Evolutionary conservation across 2,113 vertebrate genomes (phyloP).

Genomic region (Trogon surrucura): DNA sequence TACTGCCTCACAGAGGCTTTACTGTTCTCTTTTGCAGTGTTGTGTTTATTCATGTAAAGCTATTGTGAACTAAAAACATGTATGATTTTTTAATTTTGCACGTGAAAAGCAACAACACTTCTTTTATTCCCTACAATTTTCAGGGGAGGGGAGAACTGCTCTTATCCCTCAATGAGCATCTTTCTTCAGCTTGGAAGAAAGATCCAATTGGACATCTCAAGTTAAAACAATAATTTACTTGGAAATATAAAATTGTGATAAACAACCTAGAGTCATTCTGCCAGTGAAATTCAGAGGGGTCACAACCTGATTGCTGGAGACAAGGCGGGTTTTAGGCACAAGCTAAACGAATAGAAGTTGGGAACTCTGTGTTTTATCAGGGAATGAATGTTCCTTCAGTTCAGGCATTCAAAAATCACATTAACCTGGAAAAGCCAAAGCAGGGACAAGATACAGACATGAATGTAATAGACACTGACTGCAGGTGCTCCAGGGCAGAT

Average conservation of each 20-base stretch:
- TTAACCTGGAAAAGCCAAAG: slow-evolving; percentile 60
- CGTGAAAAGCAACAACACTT: not conserved
- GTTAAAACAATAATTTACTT: slow-evolving; percentile 1
- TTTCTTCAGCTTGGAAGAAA: not conserved
- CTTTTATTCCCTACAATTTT: not conserved
- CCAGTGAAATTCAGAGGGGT: not conserved
- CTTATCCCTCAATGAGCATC: accelerated
- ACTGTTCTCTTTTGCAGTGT: not conserved
- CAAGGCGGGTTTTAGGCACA: not conserved
- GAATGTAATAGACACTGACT: slow-evolving; percentile 1
- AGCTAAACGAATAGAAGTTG: not conserved
- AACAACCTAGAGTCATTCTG: not conserved
- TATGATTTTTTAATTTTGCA: not conserved
- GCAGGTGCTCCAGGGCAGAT: not conserved
- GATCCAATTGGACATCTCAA: not conserved
- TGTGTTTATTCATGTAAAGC: not conserved
- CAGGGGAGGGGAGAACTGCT: not conserved
- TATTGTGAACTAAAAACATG: not conserved
- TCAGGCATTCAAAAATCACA: slow-evolving; percentile 19
- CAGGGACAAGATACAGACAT: slow-evolving; percentile 37
- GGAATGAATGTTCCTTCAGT: slow-evolving; percentile 10
- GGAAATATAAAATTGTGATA: not conserved
- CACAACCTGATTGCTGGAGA: not conserved
- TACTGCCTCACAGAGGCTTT: not conserved
- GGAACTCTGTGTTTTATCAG: not conserved